Evolutionary conservation across 2,888 invertebrate species (phyloP).

Genomic region (Carpatolechia fugitivella): DNA sequence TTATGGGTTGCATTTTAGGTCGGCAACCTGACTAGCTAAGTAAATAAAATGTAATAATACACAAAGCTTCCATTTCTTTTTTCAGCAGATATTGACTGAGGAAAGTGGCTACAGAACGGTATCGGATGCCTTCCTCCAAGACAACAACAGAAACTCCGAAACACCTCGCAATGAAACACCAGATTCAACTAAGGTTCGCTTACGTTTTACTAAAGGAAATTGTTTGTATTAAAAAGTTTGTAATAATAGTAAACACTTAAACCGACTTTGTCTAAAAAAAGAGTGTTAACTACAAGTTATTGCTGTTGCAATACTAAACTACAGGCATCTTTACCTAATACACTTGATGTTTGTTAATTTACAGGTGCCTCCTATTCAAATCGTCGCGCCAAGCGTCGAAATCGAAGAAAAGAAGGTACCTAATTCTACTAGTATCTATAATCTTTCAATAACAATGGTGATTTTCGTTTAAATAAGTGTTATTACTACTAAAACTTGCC

Average conservation of each 20-base stretch:
- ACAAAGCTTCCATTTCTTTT: neutral
- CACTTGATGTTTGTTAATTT: no score
- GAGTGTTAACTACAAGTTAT: no score
- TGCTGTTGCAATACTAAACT: no score
- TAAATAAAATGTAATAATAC: no score
- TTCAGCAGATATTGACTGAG: slow-evolving; percentile 33
- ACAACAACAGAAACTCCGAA: slow-evolving; percentile 62
- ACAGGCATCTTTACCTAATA: no score
- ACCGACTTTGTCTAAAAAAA: no score
- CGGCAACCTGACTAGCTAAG: no score
- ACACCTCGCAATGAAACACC: slow-evolving; percentile 65
- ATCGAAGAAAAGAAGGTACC: slow-evolving; percentile 51
- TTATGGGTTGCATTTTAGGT: no score
- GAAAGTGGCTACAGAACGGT: slow-evolving; percentile 65
- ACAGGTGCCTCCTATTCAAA: slow-evolving; percentile 27
- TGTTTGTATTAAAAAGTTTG: no score
- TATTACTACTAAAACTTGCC: no score
- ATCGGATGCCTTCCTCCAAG: slow-evolving; percentile 69
- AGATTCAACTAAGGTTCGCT: slow-evolving; percentile 60
- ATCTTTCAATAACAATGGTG: slow-evolving; percentile 15
- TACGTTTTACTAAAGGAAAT: neutral
- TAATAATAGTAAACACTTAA: no score
- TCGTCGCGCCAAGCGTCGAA: slow-evolving; percentile 42
- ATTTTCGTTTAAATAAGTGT: slow-evolving; percentile 7
- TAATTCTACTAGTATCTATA: neutral